A percentile compares a stretch with the other conserved stretches of the same genome.
These are phyloP conservation scores for Dryoscopus gambensis DNA, from an alignment of 2,113 vertebrate species.

Conservation along the genomic window DNA sequence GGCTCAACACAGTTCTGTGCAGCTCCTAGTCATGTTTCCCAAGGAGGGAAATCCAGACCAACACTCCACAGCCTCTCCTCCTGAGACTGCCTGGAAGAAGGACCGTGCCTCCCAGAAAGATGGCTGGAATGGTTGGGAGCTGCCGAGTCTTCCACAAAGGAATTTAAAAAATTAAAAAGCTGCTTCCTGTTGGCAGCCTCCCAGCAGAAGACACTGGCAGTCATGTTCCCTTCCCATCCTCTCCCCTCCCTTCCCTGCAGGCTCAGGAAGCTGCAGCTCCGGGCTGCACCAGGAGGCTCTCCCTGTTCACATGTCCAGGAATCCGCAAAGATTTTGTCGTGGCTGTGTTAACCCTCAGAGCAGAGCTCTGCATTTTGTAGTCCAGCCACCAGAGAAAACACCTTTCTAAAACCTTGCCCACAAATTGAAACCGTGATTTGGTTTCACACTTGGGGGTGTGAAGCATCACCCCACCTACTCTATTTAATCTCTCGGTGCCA, in stretches of 20 bases:
- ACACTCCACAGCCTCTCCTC: not conserved
- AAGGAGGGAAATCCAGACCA: not conserved
- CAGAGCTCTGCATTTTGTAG: not conserved
- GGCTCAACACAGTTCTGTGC: not conserved
- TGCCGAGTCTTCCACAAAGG: not conserved
- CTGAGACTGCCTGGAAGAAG: not conserved
- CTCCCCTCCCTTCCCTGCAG: not conserved
- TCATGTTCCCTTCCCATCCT: not conserved
- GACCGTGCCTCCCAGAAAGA: not conserved
- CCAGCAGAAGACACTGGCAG: not conserved
- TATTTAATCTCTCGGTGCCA: not conserved
- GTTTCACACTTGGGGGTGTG: not conserved
- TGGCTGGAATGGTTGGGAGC: not conserved
- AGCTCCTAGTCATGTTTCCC: not conserved
- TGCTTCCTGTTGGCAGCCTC: not conserved
- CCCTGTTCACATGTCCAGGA: not conserved
- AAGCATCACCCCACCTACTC: not conserved
- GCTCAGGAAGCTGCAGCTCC: not conserved
- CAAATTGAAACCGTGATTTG: not conserved
- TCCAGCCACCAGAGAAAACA: not conserved
- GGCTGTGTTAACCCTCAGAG: not conserved
- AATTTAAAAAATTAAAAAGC: not conserved
- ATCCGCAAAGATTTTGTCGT: not conserved
- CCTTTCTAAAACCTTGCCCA: not conserved
- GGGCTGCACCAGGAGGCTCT: not conserved